These are phyloP conservation scores for Hippocampus zosterae DNA, from an alignment of 2,113 vertebrate genomes.

Conservation along the genomic window DNA sequence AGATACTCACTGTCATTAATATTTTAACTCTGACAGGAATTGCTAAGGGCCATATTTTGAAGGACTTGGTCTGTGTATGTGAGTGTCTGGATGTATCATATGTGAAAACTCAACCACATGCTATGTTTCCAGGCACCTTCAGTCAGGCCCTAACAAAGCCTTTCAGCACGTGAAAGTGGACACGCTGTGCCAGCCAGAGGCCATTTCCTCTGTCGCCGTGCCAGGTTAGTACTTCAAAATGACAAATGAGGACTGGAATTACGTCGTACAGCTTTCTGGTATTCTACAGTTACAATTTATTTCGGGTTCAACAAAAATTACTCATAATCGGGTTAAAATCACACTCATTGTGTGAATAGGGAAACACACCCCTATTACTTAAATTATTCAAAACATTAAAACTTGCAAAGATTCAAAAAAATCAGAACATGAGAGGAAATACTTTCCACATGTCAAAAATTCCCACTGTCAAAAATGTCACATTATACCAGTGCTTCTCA, in stretches of 20 bases:
- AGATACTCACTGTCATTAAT: slow-evolving; percentile 49
- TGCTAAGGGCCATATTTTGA: slow-evolving; percentile 28
- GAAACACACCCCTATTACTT: neutral
- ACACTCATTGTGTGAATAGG: neutral
- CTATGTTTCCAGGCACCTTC: slow-evolving; percentile 80
- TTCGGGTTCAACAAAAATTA: neutral
- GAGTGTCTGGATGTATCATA: neutral
- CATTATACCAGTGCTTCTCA: too few species aligned
- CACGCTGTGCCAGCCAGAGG: slow-evolving; percentile 87
- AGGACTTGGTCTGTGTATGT: slow-evolving; percentile 9
- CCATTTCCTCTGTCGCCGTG: slow-evolving; percentile 81
- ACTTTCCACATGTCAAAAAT: too few species aligned
- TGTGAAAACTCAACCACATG: neutral
- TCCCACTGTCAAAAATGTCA: too few species aligned
- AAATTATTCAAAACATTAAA: neutral
- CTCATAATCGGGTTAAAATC: neutral
- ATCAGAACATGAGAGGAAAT: neutral
- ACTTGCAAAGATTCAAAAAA: neutral
- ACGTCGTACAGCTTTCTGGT: neutral
- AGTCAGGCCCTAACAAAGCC: slow-evolving; percentile 81
- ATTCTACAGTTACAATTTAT: neutral
- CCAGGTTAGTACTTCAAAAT: slow-evolving; percentile 77
- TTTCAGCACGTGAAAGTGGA: slow-evolving; percentile 98
- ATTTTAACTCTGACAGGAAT: slow-evolving; percentile 62
- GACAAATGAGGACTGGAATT: neutral